A percentile compares a stretch with the other conserved stretches of the same genome.
phyloP scores from a whole-genome alignment of 1,140 invertebrate genomes.

The Atopsyche davidsoni region DNA sequence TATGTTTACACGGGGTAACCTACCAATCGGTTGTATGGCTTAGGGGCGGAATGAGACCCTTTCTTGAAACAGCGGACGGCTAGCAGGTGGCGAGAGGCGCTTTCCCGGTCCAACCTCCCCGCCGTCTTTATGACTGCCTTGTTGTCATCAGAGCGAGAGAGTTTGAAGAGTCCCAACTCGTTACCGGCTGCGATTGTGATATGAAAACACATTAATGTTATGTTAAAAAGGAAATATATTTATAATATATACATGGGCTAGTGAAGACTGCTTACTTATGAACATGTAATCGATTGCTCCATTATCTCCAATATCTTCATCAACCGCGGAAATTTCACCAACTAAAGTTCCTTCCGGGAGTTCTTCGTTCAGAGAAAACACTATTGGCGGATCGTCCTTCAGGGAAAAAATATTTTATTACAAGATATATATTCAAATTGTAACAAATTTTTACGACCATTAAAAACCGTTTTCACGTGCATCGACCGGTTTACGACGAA shows the following conservation, averaged over 20 bases:
- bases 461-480: too few relatives aligned
- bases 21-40: constrained; percentile 56
- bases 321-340: constrained; percentile 61
- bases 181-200: constrained; percentile 57
- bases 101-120: constrained; percentile 62
- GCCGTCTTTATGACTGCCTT: constrained; percentile 56
- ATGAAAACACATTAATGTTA: constrained; percentile 10
- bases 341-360: constrained; percentile 56
- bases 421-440: too few relatives aligned
- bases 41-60: constrained; percentile 40
- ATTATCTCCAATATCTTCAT: constrained; percentile 70
- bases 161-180: constrained; percentile 57
- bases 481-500: too few relatives aligned
- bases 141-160: constrained; percentile 60
- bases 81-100: constrained; percentile 51
- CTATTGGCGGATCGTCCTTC: constrained; percentile 59
- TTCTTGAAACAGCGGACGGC: constrained; percentile 68
- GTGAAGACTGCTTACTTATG: constrained; percentile 53
- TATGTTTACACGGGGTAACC: too few relatives aligned
- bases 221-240: constrained; percentile 26
- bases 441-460: too few relatives aligned
- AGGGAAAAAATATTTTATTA: constrained; percentile 12
- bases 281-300: constrained; percentile 70
- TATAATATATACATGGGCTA: constrained; percentile 16
- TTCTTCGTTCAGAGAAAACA: constrained; percentile 61